Evolutionary conservation across 2,888 invertebrate genomes (phyloP).

Genomic region (Sinohyriopsis cumingii): DNA sequence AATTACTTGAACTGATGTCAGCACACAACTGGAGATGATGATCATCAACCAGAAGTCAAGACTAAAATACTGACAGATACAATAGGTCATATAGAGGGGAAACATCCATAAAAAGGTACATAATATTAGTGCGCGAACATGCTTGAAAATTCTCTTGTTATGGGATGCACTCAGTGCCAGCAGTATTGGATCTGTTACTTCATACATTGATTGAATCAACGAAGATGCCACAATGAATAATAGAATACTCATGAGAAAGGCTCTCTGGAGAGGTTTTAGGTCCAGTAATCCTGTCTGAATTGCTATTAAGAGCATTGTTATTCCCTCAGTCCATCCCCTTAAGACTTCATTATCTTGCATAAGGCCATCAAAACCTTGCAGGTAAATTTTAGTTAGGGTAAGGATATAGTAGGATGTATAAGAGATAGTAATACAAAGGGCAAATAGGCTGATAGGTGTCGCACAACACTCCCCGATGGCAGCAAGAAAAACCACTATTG

Average conservation of each 20-base stretch:
- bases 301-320: conserved; percentile 75
- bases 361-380: conserved; percentile 69
- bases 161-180: conserved; percentile 73
- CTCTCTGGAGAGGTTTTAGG: conserved; percentile 73
- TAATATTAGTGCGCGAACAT: conserved; percentile 70
- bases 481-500: conserved; percentile 70
- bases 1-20: conserved; percentile 74
- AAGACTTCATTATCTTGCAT: conserved; percentile 65
- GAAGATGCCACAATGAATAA: conserved; percentile 76
- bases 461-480: conserved; percentile 72
- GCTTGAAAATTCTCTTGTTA: conserved; percentile 66
- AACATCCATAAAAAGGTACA: conserved; percentile 71
- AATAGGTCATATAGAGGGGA: conserved; percentile 72
- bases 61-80: conserved; percentile 72
- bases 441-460: conserved; percentile 74
- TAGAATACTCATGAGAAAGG: conserved; percentile 74
- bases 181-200: conserved; percentile 75
- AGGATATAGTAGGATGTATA: conserved; percentile 72
- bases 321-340: conserved; percentile 75
- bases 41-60: conserved; percentile 75
- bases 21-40: conserved; percentile 74
- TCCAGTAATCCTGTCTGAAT: conserved; percentile 75
- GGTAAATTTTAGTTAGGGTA: conserved; percentile 71
- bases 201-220: conserved; percentile 76
- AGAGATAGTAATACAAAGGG: conserved; percentile 74